Percentiles rank a stretch among this genome's conserved stretches.
Conservation (phyloP, 2,797 vertebrate species). For the Podargus strigoides region DNA sequence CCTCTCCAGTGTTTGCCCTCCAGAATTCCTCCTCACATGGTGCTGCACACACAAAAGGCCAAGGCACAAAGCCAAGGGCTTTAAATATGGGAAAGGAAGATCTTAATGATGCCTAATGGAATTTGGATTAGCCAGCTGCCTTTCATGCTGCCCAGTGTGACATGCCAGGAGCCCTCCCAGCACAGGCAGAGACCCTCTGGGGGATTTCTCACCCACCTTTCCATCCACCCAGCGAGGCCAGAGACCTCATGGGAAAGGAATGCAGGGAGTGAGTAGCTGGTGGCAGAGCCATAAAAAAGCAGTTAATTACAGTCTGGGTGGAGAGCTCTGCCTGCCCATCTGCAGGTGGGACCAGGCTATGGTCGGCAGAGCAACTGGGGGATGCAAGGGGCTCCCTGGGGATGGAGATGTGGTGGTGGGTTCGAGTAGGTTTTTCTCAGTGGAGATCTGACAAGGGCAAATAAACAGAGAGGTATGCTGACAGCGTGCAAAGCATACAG, state of each 20-base stretch:
- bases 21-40: neutral
- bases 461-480: neutral
- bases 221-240: neutral
- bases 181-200: neutral
- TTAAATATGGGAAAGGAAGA: neutral
- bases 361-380: too few species aligned
- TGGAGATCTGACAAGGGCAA: neutral
- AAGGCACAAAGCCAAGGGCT: neutral
- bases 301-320: neutral
- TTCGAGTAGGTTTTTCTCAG: neutral
- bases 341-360: neutral
- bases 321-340: neutral
- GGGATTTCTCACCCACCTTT: neutral
- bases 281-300: slow-evolving; percentile 26
- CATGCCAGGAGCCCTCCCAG: neutral
- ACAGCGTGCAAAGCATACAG: rapidly evolving
- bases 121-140: neutral
- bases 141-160: neutral
- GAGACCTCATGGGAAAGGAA: slow-evolving; percentile 53
- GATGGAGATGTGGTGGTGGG: neutral
- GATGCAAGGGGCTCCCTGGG: neutral
- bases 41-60: neutral
- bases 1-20: neutral
- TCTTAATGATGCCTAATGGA: neutral
- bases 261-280: slow-evolving; percentile 42